Base-by-base conservation (phyloP, 2,797 vertebrate genomes). In the Epinephelus coioides region DNA sequence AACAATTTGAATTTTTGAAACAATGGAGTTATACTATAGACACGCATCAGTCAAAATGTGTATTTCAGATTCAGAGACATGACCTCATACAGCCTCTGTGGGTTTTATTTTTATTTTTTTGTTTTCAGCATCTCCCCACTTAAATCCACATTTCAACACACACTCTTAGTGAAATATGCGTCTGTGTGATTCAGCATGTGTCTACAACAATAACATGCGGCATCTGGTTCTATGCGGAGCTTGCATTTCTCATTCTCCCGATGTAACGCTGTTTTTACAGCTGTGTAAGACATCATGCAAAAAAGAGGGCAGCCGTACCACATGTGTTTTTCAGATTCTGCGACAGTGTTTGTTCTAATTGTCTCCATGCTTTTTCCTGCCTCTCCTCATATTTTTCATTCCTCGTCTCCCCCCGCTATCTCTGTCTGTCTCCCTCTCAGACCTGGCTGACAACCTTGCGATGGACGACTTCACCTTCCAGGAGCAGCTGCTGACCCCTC, bases 381-480 rank as follows among this genome's bases (percentile, higher is more conserved):
- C 81, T 66, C 82, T 59, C 76, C 40, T 83, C 82, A 66, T 85
- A 79, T 73, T 86, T 82, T 50, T 88, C 79, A 88, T 89, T 82
- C 85, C 69, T 82, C 34, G 18, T 65, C 76, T 64, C 57, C 65
- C 62, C 72, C 67, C 43, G 0, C 69, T 64, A 63, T 84, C 64
- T 84, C 76, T 15, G 0, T 60, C 69, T 86, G 62, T 88, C 73
- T 85, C 63, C 68, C 55, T 82, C 84, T 67, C 86, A 96, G 96
- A 96, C 84, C 91, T 96, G 7, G 94, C 94, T 0, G 95, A 96
- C 79, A 95, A 96, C 89, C 87, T 96, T 90, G 94, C 93, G 6
- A 95, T 96, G 90, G 96, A 96, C 3, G 95, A 96, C 92, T 92
- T 96, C 90, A 95, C 91, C 82, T 96, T 96, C 89, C 95, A 96